Base-by-base conservation (phyloP, 2,888 invertebrate genomes). In the Drosophila subquinaria region DNA sequence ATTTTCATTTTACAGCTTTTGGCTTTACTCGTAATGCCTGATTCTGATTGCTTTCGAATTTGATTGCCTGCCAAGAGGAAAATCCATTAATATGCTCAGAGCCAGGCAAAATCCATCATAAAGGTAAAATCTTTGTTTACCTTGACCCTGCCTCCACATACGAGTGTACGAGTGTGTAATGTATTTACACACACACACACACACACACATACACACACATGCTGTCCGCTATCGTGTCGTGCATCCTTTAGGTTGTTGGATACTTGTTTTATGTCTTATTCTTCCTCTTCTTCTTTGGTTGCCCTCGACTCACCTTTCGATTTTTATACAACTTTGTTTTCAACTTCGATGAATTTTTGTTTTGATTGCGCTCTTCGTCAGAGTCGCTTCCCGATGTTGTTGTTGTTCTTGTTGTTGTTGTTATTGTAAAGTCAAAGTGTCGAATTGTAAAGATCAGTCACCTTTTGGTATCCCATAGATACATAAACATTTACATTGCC, bases 371-470 rank as follows among this genome's bases (percentile, higher is more conserved):
- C 65, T 72, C 67, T 86, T 69, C 83, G 76, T n/a, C 13, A 13
- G 45, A 23, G 23, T 45, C 27, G 45, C 23, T 48, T 61, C 55
- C 45, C 36, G 35, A n/a, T 23, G 47, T 11, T 35, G 40, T 55
- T 69, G 42, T 63, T 72, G 36, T 69, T 68, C 43, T 64, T 64
- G 63, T 15, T 47, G 42, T 50, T 42, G 47, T 63, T 64, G 52
- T 73, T 76, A 52, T 76, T 69, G 82, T 74, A 69, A 73, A 85
- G 88, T 83, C 86, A 78, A 86, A 86, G 86, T 86, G 86, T 86
- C 86, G 88, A 88, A 88, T 88, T 87, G 86, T 86, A 82, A 76
- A 87, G 86, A 88, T 87, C 86, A 87, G 69, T 88, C 86, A 87
- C 86, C 86, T 87, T 75, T 86, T 57, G 77, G 68, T 74, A 74